phyloP scores from a whole-genome alignment of 2,113 vertebrate genomes.

The Otocyon megalotis region DNA sequence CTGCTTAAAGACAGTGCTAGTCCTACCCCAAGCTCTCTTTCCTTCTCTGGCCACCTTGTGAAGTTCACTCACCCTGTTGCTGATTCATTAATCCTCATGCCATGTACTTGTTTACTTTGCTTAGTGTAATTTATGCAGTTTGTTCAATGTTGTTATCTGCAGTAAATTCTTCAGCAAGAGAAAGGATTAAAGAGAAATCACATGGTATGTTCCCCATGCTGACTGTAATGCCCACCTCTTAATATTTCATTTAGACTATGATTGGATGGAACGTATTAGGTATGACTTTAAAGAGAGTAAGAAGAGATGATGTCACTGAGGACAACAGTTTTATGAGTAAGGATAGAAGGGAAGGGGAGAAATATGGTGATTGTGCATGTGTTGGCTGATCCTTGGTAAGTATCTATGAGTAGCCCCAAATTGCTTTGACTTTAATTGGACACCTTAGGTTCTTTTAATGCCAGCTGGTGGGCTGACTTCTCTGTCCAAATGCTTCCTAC shows the following conservation, averaged over 20 bases:
- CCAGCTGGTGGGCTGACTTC: background rate
- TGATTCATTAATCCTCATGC: background rate
- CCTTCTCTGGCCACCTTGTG: background rate
- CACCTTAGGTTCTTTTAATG: background rate
- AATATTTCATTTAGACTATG: background rate
- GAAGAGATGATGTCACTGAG: background rate
- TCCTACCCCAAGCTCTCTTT: background rate
- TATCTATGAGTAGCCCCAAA: background rate
- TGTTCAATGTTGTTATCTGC: background rate
- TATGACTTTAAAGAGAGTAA: background rate
- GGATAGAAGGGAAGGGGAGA: background rate
- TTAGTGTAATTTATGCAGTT: background rate
- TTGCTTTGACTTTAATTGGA: background rate
- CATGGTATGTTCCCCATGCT: rapidly evolving
- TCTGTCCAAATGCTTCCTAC: background rate
- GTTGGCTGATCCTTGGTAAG: background rate
- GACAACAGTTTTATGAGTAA: background rate
- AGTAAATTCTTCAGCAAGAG: background rate
- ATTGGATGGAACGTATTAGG: background rate
- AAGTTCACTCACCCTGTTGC: background rate
- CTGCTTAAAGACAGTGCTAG: background rate
- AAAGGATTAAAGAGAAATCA: background rate
- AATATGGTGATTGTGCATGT: rapidly evolving
- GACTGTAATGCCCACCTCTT: background rate
- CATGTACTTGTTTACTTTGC: background rate